phyloP scores from a whole-genome alignment of 2,888 invertebrate species.

The Volucella bombylans region DNA sequence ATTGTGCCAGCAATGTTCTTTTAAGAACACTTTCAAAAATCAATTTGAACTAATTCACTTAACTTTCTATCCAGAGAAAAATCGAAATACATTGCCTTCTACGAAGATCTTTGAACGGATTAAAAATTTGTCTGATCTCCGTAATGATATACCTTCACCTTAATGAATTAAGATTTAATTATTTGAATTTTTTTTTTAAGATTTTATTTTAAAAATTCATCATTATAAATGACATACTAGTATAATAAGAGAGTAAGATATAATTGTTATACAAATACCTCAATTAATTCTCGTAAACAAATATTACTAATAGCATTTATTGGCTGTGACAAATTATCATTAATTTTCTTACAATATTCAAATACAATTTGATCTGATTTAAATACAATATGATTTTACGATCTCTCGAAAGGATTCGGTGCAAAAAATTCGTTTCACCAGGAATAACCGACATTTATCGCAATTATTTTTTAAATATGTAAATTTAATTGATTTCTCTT shows the following conservation, averaged over 20 bases:
- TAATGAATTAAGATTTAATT: not conserved
- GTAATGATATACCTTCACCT: too few species aligned
- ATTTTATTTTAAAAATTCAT: slow-evolving; percentile 57
- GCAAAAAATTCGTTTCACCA: slow-evolving; percentile 23
- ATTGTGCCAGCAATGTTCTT: too few species aligned
- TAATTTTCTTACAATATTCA: slow-evolving; percentile 31
- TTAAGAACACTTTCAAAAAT: too few species aligned
- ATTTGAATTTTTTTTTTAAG: slow-evolving; percentile 6
- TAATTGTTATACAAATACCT: slow-evolving; percentile 49
- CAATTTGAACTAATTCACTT: too few species aligned
- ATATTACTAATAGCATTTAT: slow-evolving; percentile 46
- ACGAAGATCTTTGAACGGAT: too few species aligned
- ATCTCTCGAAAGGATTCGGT: not conserved
- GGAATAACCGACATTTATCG: slow-evolving; percentile 3
- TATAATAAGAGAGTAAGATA: slow-evolving; percentile 55
- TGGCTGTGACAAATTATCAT: slow-evolving; percentile 52
- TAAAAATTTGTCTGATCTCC: too few species aligned
- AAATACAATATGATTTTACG: slow-evolving; percentile 16
- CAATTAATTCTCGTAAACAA: slow-evolving; percentile 26
- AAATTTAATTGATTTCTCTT: slow-evolving; percentile 11
- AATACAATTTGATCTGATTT: slow-evolving; percentile 13
- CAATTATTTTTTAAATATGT: not conserved
- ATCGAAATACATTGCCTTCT: too few species aligned
- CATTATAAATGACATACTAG: slow-evolving; percentile 51
- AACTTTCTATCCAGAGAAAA: too few species aligned